phyloP scores from a whole-genome alignment of 2,888 invertebrate species.

The Aporophyla nigra region DNA sequence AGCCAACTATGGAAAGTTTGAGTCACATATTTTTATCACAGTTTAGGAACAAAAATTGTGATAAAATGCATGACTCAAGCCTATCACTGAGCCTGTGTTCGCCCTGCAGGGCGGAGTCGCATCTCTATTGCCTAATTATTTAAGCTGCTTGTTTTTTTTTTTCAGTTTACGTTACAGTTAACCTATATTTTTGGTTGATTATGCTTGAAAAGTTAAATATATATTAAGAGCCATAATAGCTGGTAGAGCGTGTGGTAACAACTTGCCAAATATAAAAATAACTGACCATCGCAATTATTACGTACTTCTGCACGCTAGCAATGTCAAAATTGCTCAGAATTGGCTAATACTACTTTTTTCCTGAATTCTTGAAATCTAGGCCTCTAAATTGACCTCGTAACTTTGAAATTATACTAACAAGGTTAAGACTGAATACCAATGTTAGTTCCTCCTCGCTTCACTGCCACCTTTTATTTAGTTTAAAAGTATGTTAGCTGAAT shows the following conservation, averaged over 20 bases:
- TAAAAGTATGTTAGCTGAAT: background rate
- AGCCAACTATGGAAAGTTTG: no score
- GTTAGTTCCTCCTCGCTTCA: constrained; percentile 26
- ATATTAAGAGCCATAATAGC: background rate
- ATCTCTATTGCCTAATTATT: background rate
- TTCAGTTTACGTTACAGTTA: background rate
- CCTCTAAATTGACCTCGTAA: constrained; percentile 26
- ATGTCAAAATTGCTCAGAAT: constrained; percentile 7
- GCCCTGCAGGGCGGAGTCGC: no score
- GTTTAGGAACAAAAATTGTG: no score
- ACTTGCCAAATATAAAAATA: background rate
- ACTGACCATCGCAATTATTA: constrained; percentile 12
- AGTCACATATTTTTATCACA: no score
- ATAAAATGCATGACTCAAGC: no score
- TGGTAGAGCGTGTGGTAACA: background rate
- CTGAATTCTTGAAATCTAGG: constrained; percentile 11
- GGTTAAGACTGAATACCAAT: constrained; percentile 29
- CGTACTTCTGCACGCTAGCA: background rate
- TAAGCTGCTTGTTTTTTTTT: background rate
- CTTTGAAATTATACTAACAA: constrained; percentile 53
- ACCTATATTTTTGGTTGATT: background rate
- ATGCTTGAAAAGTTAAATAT: background rate
- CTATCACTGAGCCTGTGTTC: no score
- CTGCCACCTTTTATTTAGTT: constrained; percentile 15
- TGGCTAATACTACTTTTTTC: background rate